phyloP scores from a whole-genome alignment of 2,888 invertebrate genomes.

The Leptinotarsa rubiginosa region DNA sequence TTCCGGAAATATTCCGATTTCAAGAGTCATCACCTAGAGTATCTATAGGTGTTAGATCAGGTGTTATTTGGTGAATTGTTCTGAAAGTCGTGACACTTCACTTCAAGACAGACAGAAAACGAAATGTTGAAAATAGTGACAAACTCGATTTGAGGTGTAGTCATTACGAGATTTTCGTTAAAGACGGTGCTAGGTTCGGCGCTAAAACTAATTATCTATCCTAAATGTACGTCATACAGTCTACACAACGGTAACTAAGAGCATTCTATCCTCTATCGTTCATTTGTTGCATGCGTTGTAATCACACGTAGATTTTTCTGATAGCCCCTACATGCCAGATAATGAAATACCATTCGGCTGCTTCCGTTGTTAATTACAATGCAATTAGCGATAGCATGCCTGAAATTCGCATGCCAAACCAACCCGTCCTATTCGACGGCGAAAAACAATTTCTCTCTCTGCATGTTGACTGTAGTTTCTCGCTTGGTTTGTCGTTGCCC shows the following conservation, averaged over 20 bases:
- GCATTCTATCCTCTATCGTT: conserved; percentile 2
- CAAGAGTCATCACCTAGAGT: too few species aligned
- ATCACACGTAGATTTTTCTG: background rate
- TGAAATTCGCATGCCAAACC: background rate
- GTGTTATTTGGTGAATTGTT: too few species aligned
- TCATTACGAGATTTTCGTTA: too few species aligned
- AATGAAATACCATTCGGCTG: background rate
- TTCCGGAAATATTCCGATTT: too few species aligned
- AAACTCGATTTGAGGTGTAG: too few species aligned
- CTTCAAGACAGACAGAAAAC: too few species aligned
- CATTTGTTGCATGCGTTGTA: background rate
- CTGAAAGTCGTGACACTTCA: too few species aligned
- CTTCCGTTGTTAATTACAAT: background rate
- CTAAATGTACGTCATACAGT: too few species aligned
- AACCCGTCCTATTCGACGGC: background rate
- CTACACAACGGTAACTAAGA: background rate
- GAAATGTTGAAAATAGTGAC: too few species aligned
- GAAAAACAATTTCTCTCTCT: background rate
- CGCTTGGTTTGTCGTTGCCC: conserved; percentile 10
- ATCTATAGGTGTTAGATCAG: too few species aligned
- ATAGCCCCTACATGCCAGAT: background rate
- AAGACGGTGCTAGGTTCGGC: too few species aligned
- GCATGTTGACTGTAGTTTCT: conserved; percentile 9
- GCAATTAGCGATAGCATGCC: background rate
- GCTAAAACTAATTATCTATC: too few species aligned